Base-by-base conservation (phyloP, 2,113 vertebrate species). In the Notothenia coriiceps region DNA sequence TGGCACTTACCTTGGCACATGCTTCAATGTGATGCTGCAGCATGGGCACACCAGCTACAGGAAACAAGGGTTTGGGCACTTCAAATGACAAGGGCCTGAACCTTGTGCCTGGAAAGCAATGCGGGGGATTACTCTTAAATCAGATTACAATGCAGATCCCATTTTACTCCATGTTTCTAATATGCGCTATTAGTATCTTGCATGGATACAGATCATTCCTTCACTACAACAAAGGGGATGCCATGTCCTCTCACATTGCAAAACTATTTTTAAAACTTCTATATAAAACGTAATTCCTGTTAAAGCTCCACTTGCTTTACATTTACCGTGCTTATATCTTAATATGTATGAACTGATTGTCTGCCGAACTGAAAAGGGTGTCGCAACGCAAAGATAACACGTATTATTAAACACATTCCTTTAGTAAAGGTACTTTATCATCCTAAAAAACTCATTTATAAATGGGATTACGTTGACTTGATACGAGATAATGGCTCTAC, bases 1-100 rank as follows among this genome's bases (percentile, higher is more conserved):
- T 50, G n/a, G 40, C 47, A 10, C 67, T 90, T 90, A 98, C 97
- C 96, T 98, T 98, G 51, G 95, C 94, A 83, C 98, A 99, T 52
- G 97, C 97, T 85, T 98, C 97, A 22, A 99, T 98, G 91, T 99
- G 98, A 78, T 99, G 98, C 92, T 99, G 98, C 57, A 99, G 94
- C 98, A 99, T 99, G n/a, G 98, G 96, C 22, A 99, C 97, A 0
- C 98, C 98, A 1, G 98, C 98, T 56, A 99, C 97, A 7, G 98
- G 98, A 86, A 99, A 99, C 62, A 99, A 92, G 1, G 98, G 98
- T 90, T 99, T 99, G 60, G 98, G 98, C 56, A 99, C 98, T 88
- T 99, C 98, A 78, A 99, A 99, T 2, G 98, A 99, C 77, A 99
- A 92, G 35, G 98, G 98, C 40, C 98, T 95, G 91, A 99, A 99